Conservation (phyloP, 2,888 invertebrate species). For the Limnephilus lunatus region DNA sequence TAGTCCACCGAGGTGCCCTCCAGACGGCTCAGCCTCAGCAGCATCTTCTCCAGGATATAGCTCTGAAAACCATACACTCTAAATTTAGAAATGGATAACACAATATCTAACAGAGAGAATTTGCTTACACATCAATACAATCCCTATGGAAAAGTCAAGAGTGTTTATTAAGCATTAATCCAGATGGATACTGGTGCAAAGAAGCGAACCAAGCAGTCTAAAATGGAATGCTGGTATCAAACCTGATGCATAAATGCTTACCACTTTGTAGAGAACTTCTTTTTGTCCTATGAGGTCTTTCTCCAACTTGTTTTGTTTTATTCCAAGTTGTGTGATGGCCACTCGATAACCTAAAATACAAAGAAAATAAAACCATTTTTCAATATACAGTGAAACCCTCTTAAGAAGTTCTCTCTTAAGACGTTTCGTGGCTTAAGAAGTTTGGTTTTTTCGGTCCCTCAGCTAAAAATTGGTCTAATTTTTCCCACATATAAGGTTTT, state of each 20-base stretch:
- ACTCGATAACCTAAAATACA: constrained; percentile 72
- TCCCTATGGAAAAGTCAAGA: no score
- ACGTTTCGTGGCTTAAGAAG: no score
- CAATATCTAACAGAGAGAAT: no score
- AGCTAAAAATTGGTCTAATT: no score
- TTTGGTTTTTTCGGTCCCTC: no score
- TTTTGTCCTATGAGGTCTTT: constrained; percentile 77
- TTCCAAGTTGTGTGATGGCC: constrained; percentile 73
- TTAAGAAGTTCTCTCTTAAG: no score
- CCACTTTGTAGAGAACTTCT: constrained; percentile 80
- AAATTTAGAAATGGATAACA: neutral
- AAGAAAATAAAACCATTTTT: neutral
- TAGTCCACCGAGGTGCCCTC: constrained; percentile 58
- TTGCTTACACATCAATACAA: neutral
- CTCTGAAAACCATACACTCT: constrained; percentile 44
- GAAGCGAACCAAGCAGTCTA: no score
- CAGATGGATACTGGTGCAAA: no score
- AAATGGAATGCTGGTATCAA: no score
- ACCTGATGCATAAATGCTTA: constrained; percentile 69
- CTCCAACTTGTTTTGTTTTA: constrained; percentile 73
- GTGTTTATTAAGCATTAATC: no score
- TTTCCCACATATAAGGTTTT: no score
- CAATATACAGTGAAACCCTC: no score
- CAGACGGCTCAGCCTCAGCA: constrained; percentile 52
- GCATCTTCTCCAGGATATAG: constrained; percentile 49